Base-by-base conservation (phyloP, 2,113 vertebrate species). In the Saimiri boliviensis region DNA sequence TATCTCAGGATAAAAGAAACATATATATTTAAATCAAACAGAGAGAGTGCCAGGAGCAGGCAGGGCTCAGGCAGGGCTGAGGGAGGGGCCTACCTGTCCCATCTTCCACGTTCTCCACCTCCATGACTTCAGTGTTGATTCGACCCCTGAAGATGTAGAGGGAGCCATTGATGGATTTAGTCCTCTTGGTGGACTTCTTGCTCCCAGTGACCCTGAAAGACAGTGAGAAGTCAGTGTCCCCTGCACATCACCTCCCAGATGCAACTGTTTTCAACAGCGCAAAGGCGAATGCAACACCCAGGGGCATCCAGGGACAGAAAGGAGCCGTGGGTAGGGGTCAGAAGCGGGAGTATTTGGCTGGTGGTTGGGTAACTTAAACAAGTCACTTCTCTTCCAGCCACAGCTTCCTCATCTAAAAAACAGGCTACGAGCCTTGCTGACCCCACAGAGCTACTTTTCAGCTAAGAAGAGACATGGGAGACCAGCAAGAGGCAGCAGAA, bases 81-180 rank as follows among this genome's bases (percentile, higher is more conserved):
- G 60, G 60, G 14, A 1, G 0, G 21, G 68, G 47, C 98, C 98
- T 98, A 99, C 99, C 99, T 98, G 99, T 99, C 97, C 99, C 99
- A 40, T 99, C 99, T 96, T 99, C 99, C 93, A 99, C 99, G 42
- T 99, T 99, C 98, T 99, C 99, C 96, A 99, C 99, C 98, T 99
- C 99, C 99, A 99, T 99, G 97, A 99, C 99, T 97, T 99, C 99
- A 0, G 99, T 99, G 98, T 99, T 99, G 98, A 99, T 99, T 68
- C 99, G 98, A 6, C 99, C 99, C 93, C 99, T 99, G 99, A 99
- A 99, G 98, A 99, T 99, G 96, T 99, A 99, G 76, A 99, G 99
- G 83, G 99, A 99, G 58, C 99, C 99, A 0, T 99, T 99, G 98
- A 99, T 99, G 56, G 99, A 99, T 97, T 99, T 99, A 83, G 99